Evolutionary conservation across 2,113 vertebrate species (phyloP).

Genomic region (Falco punctatus): DNA sequence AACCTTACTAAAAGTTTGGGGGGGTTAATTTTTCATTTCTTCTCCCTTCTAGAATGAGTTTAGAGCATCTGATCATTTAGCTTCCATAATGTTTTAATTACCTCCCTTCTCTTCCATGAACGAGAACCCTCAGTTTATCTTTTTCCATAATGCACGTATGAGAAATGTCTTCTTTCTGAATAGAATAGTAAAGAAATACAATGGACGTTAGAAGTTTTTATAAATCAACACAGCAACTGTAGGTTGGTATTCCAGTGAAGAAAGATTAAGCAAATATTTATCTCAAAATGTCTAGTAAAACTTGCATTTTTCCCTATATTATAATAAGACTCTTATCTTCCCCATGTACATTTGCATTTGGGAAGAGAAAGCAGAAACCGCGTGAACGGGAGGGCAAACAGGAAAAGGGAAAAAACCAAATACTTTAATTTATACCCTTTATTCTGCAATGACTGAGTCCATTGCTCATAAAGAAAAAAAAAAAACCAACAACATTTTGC

Average conservation of each 20-base stretch:
- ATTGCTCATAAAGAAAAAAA: not conserved
- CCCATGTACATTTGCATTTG: not conserved
- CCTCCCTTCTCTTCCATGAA: not conserved
- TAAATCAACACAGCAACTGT: not conserved
- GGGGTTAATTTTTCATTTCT: not conserved
- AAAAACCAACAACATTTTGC: not conserved
- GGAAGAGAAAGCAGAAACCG: not conserved
- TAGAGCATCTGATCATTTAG: not conserved
- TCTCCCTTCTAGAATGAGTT: not conserved
- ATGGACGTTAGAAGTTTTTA: not conserved
- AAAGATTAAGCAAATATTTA: not conserved
- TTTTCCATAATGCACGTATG: not conserved
- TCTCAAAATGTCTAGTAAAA: not conserved
- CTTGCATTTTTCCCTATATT: not conserved
- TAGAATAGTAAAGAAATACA: not conserved
- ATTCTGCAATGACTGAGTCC: not conserved
- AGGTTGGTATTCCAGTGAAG: not conserved
- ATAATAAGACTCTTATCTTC: not conserved
- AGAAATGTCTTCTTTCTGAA: not conserved
- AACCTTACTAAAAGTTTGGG: not conserved
- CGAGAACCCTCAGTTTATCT: not conserved
- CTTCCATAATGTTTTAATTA: not conserved
- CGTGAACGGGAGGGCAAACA: not conserved
- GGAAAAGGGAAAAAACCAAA: not conserved
- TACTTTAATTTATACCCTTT: not conserved